phyloP scores from a whole-genome alignment of 2,113 vertebrate species.

The Pseudorectes ferrugineus region DNA sequence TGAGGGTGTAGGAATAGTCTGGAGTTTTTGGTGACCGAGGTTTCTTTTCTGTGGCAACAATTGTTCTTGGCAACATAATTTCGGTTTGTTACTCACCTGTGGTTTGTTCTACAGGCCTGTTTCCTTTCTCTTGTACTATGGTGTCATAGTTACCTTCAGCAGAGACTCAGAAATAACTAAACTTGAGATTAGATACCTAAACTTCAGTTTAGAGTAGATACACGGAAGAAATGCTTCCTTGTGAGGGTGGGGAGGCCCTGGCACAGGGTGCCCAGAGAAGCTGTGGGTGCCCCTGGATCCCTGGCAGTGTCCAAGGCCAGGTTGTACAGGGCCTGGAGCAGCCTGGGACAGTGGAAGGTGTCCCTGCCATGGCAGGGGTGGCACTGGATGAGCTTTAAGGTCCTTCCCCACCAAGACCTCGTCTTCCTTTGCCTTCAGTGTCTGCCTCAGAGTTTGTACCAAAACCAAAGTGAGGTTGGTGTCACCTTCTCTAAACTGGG shows the following conservation, averaged over 20 bases:
- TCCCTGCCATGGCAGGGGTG: background rate
- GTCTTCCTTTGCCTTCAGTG: rapidly evolving
- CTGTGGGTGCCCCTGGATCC: background rate
- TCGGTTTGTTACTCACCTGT: background rate
- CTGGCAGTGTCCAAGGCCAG: background rate
- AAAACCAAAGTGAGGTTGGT: background rate
- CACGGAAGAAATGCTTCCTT: background rate
- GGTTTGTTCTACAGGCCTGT: background rate
- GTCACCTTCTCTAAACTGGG: background rate
- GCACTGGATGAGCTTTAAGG: rapidly evolving
- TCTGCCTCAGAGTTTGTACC: background rate
- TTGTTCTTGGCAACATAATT: background rate
- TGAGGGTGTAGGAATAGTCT: background rate
- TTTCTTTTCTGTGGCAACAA: background rate
- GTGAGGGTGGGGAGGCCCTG: background rate
- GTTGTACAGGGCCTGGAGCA: background rate
- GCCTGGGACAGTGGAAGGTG: background rate
- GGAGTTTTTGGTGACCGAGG: background rate
- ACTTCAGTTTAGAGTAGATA: background rate
- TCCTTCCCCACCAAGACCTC: background rate
- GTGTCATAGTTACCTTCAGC: background rate
- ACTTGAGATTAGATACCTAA: background rate
- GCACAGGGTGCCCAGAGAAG: background rate
- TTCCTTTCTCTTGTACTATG: background rate
- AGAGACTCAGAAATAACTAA: background rate